Evolutionary conservation across 2,797 vertebrate genomes (phyloP).

Genomic region (Lemur catta): DNA sequence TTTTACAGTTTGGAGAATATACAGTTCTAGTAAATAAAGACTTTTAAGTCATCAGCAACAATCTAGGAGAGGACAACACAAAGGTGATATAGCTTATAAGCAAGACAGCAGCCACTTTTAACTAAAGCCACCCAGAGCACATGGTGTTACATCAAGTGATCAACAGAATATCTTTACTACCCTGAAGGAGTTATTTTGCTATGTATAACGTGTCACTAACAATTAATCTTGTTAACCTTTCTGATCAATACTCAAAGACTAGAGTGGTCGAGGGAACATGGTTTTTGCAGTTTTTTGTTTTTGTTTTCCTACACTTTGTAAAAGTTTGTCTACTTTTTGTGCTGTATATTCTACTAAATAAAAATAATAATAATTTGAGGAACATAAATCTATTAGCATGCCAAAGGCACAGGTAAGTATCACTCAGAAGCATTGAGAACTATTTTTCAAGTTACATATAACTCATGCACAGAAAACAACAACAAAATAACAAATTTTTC

Average conservation of each 20-base stretch:
- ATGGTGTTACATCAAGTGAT: not conserved
- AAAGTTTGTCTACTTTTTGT: constrained; percentile 7
- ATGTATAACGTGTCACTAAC: not conserved
- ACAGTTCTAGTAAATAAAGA: not conserved
- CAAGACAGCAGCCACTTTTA: not conserved
- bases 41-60: not conserved
- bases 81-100: not conserved
- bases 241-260: not conserved
- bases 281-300: not conserved
- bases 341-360: not conserved
- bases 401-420: constrained; percentile 29
- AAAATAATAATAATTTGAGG: constrained; percentile 10
- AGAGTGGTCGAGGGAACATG: not conserved
- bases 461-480: too few species aligned
- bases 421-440: not conserved
- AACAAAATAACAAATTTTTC: too few species aligned
- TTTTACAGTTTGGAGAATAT: not conserved
- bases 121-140: not conserved
- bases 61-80: not conserved
- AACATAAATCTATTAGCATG: not conserved
- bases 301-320: not conserved
- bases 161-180: constrained; percentile 2
- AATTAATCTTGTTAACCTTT: not conserved
- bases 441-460: too few species aligned
- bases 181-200: not conserved